Evolutionary conservation across 2,888 invertebrate genomes (phyloP).

Genomic region (Andrena marginata): DNA sequence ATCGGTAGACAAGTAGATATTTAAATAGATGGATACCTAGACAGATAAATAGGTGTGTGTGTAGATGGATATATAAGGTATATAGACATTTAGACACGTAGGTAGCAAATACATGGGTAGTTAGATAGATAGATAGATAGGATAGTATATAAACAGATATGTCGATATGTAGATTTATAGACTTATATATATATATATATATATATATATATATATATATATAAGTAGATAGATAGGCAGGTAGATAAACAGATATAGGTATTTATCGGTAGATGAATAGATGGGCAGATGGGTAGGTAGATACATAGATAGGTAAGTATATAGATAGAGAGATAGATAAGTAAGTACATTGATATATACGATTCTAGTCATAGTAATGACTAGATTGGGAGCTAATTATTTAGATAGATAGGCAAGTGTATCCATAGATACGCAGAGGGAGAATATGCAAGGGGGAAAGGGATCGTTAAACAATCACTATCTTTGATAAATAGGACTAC

Average conservation of each 20-base stretch:
- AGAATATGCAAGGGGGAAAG: not conserved
- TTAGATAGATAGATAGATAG: not conserved
- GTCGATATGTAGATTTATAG: not conserved
- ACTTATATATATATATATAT: not conserved
- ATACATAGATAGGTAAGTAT: not conserved
- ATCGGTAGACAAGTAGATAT: not conserved
- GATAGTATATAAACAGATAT: not conserved
- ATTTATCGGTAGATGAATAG: not conserved
- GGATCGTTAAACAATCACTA: slow-evolving; percentile 16
- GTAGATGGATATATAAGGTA: not conserved
- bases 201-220: not conserved
- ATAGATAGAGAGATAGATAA: not conserved
- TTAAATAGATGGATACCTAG: not conserved
- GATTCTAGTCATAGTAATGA: not conserved
- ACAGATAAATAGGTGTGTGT: not conserved
- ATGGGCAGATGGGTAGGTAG: not conserved
- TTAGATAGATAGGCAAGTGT: not conserved
- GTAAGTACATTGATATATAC: not conserved
- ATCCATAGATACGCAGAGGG: not conserved
- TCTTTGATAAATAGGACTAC: slow-evolving; percentile 43
- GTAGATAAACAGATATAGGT: not conserved
- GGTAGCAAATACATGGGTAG: too few relatives aligned
- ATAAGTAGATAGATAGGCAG: not conserved
- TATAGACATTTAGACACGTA: too few relatives aligned
- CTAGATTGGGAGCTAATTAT: not conserved